Evolutionary conservation across 2,797 vertebrate genomes (phyloP).

Genomic region (Emydoidea blandingii): DNA sequence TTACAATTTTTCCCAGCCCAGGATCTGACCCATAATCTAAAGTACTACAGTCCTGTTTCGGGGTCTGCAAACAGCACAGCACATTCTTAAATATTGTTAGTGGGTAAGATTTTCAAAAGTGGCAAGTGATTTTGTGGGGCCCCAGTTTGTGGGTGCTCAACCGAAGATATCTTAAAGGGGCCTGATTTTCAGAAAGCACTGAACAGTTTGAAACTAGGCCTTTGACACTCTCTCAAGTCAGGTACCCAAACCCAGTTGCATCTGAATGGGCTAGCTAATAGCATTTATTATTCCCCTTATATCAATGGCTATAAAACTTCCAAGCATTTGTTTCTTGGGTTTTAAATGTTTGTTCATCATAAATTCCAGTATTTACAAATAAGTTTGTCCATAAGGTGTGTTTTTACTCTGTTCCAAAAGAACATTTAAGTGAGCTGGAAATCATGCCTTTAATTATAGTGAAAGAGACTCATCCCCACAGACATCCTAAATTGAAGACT

Average conservation of each 20-base stretch:
- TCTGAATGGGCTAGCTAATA: not conserved
- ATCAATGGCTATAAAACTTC: not conserved
- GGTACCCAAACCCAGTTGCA: not conserved
- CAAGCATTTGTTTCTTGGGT: not conserved
- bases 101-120: not conserved
- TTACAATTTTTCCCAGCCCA: fast-evolving
- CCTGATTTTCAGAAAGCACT: not conserved
- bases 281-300: not conserved
- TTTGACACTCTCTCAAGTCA: not conserved
- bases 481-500: not conserved
- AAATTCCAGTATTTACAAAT: not conserved
- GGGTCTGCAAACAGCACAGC: not conserved
- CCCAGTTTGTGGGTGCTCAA: not conserved
- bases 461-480: constrained; percentile 15
- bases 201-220: not conserved
- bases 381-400: not conserved
- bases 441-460: not conserved
- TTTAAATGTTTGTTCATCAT: not conserved
- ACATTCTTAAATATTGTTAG: fast-evolving
- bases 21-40: not conserved
- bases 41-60: not conserved
- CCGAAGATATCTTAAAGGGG: not conserved
- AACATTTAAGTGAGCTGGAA: not conserved
- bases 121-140: fast-evolving
- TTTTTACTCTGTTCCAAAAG: constrained; percentile 6